Base-by-base conservation (phyloP, 2,797 vertebrate genomes). In the Poecilia gillii region DNA sequence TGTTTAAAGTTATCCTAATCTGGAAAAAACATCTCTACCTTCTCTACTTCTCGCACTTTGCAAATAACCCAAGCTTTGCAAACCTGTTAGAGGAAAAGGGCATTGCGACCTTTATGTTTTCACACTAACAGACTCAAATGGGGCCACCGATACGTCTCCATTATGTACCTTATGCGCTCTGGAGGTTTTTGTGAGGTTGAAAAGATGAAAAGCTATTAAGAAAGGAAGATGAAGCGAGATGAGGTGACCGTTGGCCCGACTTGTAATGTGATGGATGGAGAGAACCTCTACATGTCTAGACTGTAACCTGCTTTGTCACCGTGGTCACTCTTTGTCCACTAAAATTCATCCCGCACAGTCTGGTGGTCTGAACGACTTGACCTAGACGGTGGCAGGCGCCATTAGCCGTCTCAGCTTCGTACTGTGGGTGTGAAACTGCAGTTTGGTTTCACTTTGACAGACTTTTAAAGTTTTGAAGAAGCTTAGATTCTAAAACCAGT, bases 201-300 rank as follows among this genome's bases (percentile, higher is more conserved):
- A 73, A 78, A 62, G 80, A 59, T 20, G 68, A 74, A 51, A 39
- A 7, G 46, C 14, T 31, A 53, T 78, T 62, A 68, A 47, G 53
- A 78, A 81, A 39, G 6, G 33, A 13, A 74, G 79, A 74, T 51
- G 47, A 80, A 79, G 2, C 7, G 46, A 66, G 71, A 3, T 16
- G 68, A 82, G 66, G 80, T 51, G 85, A 84, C 81, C 72, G 53
- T 82, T 70, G 79, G 73, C 84, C 79, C 79, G 16, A 70, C 78
- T 53, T 76, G 36, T 86, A 84, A 80, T 87, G 79, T 87, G 90
- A 89, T 82, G 83, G 87, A 92, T 88, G 89, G 77, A 75, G 75
- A 78, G n/a, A 78, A 81, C 85, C 85, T 85, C 83, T 14, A 45
- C 70, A 33, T 64, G 86, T 86, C 86, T 83, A 85, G 88, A 89